These are phyloP conservation scores for Lampris megalopsis DNA, from an alignment of 2,113 vertebrate genomes.

Conservation along the genomic window DNA sequence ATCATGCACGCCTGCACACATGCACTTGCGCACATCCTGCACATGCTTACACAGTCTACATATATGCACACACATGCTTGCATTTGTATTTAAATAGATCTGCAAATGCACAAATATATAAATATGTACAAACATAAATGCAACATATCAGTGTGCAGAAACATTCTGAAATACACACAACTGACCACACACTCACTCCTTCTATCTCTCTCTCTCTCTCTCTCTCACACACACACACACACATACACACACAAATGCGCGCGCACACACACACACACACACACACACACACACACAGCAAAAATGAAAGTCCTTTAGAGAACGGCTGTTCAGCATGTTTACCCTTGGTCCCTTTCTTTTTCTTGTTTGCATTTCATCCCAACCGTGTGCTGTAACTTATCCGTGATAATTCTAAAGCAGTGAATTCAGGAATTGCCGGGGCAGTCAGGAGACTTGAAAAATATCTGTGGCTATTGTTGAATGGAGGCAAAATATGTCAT, in stretches of 20 bases:
- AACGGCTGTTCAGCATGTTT: not conserved
- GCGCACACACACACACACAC: not conserved
- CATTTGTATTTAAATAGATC: not conserved
- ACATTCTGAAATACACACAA: too few species aligned
- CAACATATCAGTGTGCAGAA: too few species aligned
- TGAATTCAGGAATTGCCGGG: slow-evolving; percentile 31
- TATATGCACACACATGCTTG: not conserved
- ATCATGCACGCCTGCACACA: slow-evolving; percentile 4
- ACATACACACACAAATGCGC: not conserved
- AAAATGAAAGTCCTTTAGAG: not conserved
- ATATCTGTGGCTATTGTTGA: slow-evolving; percentile 32
- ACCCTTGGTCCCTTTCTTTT: not conserved
- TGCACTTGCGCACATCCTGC: not conserved
- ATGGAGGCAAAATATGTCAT: slow-evolving; percentile 47
- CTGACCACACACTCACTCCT: too few species aligned
- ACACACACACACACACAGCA: not conserved
- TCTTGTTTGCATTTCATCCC: not conserved
- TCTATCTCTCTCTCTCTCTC: too few species aligned
- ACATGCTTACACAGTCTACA: not conserved
- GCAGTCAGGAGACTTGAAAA: slow-evolving; percentile 18
- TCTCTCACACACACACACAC: not conserved
- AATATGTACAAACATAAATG: not conserved
- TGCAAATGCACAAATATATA: not conserved
- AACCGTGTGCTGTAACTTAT: not conserved
- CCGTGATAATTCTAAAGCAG: slow-evolving; percentile 37